Percentiles rank a stretch among this genome's conserved stretches.
phyloP scores from a whole-genome alignment of 2,797 vertebrate genomes.

The Gastrophryne carolinensis region DNA sequence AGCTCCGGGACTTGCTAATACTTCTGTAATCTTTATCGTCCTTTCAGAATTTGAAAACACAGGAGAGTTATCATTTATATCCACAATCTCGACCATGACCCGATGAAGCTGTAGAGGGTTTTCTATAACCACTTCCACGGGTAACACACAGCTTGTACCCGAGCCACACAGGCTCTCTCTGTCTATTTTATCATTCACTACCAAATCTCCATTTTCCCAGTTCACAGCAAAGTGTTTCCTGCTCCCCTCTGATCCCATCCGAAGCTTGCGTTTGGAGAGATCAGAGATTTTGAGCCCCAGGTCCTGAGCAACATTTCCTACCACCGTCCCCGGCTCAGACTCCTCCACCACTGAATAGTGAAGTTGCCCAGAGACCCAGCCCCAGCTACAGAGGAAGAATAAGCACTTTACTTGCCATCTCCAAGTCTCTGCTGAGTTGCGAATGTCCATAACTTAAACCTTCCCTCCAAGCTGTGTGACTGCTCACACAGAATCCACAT shows the following conservation, averaged over 20 bases:
- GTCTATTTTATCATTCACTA: conserved; percentile 75
- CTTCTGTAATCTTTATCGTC: conserved; percentile 75
- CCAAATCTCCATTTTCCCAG: conserved; percentile 69
- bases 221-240: conserved; percentile 77
- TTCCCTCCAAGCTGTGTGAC: conserved; percentile 53
- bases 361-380: conserved; percentile 51
- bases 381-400: conserved; percentile 47
- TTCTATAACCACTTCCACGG: conserved; percentile 70
- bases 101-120: conserved; percentile 69
- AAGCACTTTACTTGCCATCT: conserved; percentile 49
- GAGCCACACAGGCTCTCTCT: conserved; percentile 72
- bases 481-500: conserved; percentile 14
- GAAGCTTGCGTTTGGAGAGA: conserved; percentile 62
- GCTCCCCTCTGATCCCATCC: conserved; percentile 62
- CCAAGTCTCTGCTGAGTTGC: conserved; percentile 63
- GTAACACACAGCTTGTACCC: conserved; percentile 65
- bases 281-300: conserved; percentile 56
- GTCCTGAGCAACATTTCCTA: conserved; percentile 48
- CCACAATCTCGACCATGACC: conserved; percentile 71
- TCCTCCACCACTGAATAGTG: conserved; percentile 41
- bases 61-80: conserved; percentile 82
- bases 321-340: conserved; percentile 39
- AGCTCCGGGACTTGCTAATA: conserved; percentile 72
- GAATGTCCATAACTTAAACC: conserved; percentile 65
- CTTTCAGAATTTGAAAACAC: conserved; percentile 73